phyloP scores from a whole-genome alignment of 2,113 vertebrate species.

The Rhinolophus sinicus region DNA sequence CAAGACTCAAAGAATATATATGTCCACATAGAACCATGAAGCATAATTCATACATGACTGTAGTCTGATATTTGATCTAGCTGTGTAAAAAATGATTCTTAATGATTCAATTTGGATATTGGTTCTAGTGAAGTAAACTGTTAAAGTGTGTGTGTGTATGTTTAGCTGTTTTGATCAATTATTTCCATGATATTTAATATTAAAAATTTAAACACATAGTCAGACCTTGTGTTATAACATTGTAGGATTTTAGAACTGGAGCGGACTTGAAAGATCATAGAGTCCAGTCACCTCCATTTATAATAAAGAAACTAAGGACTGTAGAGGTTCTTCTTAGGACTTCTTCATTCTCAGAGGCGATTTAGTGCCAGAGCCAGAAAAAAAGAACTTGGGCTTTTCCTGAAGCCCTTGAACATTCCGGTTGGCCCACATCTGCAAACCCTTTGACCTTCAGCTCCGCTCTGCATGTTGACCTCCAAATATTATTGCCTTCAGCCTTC shows the following conservation, averaged over 20 bases:
- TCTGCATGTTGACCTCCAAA: rapidly evolving
- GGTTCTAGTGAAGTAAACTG: background rate
- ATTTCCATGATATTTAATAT: background rate
- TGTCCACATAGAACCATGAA: background rate
- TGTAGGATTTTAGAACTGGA: background rate
- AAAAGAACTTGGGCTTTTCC: background rate
- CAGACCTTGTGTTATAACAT: background rate
- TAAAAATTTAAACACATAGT: background rate
- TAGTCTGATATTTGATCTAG: background rate
- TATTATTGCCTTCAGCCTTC: background rate
- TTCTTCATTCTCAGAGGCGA: background rate
- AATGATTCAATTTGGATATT: rapidly evolving
- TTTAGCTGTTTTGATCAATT: background rate
- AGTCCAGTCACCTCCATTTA: background rate
- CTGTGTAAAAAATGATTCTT: background rate
- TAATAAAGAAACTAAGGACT: background rate
- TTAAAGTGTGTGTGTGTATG: background rate
- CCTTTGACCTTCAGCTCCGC: background rate
- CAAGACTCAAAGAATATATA: background rate
- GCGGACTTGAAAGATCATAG: background rate
- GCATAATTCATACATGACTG: rapidly evolving
- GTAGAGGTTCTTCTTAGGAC: rapidly evolving
- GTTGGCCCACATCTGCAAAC: rapidly evolving
- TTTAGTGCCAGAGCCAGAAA: background rate
- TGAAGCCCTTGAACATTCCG: background rate